Evolutionary conservation across 2,113 vertebrate species (phyloP).

Genomic region (Dascyllus trimaculatus): DNA sequence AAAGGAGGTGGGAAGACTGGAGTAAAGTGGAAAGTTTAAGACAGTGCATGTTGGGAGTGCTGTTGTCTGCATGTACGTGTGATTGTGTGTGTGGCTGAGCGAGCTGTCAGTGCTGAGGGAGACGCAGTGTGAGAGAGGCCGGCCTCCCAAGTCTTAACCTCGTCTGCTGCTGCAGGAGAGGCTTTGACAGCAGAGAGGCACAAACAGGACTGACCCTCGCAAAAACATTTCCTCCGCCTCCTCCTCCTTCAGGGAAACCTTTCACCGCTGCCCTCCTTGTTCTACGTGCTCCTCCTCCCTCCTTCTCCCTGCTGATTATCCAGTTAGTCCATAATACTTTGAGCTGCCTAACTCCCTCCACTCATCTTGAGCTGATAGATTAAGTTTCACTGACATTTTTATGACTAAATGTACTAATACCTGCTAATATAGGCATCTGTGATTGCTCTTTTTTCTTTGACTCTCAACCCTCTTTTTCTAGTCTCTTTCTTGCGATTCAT

Average conservation of each 20-base stretch:
- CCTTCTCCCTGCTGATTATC: constrained; percentile 6
- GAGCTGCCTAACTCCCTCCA: neutral
- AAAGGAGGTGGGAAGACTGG: constrained; percentile 49
- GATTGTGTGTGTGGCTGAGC: constrained; percentile 37
- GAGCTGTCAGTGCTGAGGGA: constrained; percentile 78
- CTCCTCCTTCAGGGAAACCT: constrained; percentile 39
- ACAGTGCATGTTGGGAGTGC: constrained; percentile 40
- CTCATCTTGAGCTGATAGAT: neutral
- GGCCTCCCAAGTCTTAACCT: constrained; percentile 77
- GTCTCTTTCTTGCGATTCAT: too few relatives aligned
- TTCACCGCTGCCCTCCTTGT: constrained; percentile 43
- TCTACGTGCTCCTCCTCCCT: constrained; percentile 35
- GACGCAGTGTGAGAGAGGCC: constrained; percentile 70
- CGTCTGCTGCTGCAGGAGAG: constrained; percentile 65
- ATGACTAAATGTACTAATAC: neutral
- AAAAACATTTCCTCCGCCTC: constrained; percentile 49
- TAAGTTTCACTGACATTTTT: neutral
- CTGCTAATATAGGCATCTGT: too few relatives aligned
- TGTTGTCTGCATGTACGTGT: constrained; percentile 26
- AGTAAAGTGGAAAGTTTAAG: constrained; percentile 69
- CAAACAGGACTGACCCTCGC: constrained; percentile 72
- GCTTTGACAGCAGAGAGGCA: constrained; percentile 78
- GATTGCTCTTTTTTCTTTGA: too few relatives aligned
- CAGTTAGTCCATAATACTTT: neutral
- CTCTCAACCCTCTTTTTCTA: too few relatives aligned